Base-by-base conservation (phyloP, 2,888 invertebrate genomes). In the Apamea crenata region DNA sequence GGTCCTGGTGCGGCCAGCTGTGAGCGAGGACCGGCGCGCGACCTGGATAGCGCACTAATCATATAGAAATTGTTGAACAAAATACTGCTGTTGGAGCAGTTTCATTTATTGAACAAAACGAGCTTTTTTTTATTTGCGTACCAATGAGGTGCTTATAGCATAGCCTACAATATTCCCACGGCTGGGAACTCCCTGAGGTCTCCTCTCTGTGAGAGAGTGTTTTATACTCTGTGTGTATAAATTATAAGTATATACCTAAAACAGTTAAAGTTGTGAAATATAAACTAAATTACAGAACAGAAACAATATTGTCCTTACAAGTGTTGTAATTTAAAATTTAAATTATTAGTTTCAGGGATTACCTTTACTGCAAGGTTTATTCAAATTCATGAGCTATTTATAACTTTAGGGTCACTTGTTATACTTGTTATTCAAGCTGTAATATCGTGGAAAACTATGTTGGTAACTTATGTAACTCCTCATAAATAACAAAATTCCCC, bases 351-450 rank as follows among this genome's bases (percentile, higher is more conserved):
- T 36, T 53, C 16, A 29, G 8, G 4, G 12, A 18, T 74, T 68
- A 36, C 18, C 14, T 21, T 47, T 12, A 36, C n/a, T n/a, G 53
- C 65, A n/a, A 65, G n/a, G 44, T 21, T 61, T 75, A 47, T 76
- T 47, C 7, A 73, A 72, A 75, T 59, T 25, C 47, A 61, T 10
- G 12, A 44, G n/a, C n/a, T 50, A 47, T 44, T 44, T 47, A 61
- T 59, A n/a, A 74, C 32, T 44, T 75, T 18, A 12, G 21, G 75
- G 36, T 50, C 21, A 29, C 61, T 29, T 76, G 50, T 36, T 63
- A 50, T 74, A 10, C 2, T 36, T 63, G 61, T 36, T 63, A 50
- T 61, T 10, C 2, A 59, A 74, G 59, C 44, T 59, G 32, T 16
- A n/a, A 25, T 32, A 21, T 8, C 2, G 16, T n/a, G 4, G 47